Evolutionary conservation across 2,113 vertebrate genomes (phyloP).

Genomic region (Poecile atricapillus): DNA sequence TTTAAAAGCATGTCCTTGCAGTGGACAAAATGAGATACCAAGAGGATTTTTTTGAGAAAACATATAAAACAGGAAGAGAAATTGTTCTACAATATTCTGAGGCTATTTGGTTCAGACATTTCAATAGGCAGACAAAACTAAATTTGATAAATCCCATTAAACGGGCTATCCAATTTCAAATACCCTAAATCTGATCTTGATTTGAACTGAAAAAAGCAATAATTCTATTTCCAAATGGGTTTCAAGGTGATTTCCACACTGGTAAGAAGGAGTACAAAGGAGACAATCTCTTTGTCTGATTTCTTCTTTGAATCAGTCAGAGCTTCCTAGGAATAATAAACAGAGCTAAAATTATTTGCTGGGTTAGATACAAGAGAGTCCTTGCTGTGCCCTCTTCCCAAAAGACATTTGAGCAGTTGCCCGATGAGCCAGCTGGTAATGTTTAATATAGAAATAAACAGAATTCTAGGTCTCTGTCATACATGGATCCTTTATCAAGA

Average conservation of each 20-base stretch:
- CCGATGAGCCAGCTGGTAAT: background rate
- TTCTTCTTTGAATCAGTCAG: background rate
- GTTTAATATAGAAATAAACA: conserved; percentile 35
- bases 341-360: background rate
- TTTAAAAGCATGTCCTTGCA: background rate
- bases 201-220: background rate
- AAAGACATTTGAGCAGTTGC: conserved; percentile 3
- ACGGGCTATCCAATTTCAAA: background rate
- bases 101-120: background rate
- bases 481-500: background rate
- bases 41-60: background rate
- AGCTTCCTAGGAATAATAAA: conserved; percentile 11
- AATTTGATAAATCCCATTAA: background rate
- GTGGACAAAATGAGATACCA: background rate
- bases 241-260: background rate
- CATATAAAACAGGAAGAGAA: background rate
- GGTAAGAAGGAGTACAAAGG: background rate
- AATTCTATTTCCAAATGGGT: background rate
- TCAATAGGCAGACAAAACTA: background rate
- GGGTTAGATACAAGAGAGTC: background rate
- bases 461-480: conserved; percentile 37
- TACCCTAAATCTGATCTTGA: background rate
- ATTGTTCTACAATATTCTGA: background rate
- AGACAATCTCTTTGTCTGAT: background rate
- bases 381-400: conserved; percentile 11